Evolutionary conservation across 1,140 invertebrate genomes (phyloP).

Genomic region (Bombus impatiens): DNA sequence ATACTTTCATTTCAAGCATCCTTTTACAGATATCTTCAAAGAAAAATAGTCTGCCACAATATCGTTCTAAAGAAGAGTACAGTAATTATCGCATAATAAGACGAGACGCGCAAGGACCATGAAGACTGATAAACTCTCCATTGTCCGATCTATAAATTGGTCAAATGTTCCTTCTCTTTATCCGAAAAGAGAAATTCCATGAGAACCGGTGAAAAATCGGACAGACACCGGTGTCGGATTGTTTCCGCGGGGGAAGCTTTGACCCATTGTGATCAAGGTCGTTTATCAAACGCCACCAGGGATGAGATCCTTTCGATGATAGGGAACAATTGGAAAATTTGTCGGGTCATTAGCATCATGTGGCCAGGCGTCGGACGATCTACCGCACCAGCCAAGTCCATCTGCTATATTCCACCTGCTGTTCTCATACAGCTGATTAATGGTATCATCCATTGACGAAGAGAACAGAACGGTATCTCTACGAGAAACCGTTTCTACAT

Average conservation of each 20-base stretch:
- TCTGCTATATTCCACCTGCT: conserved; percentile 36
- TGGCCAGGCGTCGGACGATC: conserved; percentile 14
- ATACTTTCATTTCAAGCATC: too few relatives aligned
- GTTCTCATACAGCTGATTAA: conserved; percentile 50
- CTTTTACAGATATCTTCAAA: too few relatives aligned
- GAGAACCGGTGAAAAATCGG: background rate
- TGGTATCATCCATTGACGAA: conserved; percentile 8
- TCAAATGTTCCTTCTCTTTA: too few relatives aligned
- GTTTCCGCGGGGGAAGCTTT: background rate
- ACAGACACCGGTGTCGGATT: background rate
- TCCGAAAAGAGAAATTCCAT: too few relatives aligned
- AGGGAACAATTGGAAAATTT: conserved; percentile 63
- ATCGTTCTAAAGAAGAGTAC: too few relatives aligned
- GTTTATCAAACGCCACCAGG: conserved; percentile 29
- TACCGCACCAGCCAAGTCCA: conserved; percentile 11
- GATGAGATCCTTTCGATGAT: conserved; percentile 13
- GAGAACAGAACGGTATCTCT: background rate
- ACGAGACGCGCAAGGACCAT: background rate
- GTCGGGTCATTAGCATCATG: conserved; percentile 62
- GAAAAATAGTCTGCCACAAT: too few relatives aligned
- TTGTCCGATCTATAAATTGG: background rate
- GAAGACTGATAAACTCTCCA: background rate
- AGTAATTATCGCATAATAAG: conserved; percentile 12
- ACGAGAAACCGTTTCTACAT: background rate
- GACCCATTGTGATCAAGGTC: conserved; percentile 49